Evolutionary conservation across 2,888 invertebrate species (phyloP).

Genomic region (Strigamia maritima): DNA sequence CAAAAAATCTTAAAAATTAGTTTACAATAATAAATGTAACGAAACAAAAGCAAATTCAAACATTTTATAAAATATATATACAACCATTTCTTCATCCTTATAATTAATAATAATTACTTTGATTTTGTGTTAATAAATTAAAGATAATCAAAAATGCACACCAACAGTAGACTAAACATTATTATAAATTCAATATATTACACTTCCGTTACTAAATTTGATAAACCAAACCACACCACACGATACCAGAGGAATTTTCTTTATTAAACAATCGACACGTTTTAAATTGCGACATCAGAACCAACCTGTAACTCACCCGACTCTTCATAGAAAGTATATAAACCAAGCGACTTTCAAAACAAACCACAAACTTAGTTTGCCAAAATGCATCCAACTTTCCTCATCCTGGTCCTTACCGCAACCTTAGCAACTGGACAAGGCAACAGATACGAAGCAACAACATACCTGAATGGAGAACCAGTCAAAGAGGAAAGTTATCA

Average conservation of each 20-base stretch:
- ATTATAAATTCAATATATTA: no score
- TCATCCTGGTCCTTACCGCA: neutral
- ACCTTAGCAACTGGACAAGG: neutral
- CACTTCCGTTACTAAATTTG: neutral
- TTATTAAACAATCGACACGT: slow-evolving; percentile 3
- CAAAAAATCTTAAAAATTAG: no score
- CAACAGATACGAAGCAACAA: slow-evolving; percentile 10
- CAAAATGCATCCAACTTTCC: neutral
- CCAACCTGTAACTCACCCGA: neutral
- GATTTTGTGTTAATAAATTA: no score
- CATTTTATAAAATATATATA: no score
- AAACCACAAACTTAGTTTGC: neutral
- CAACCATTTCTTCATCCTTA: no score
- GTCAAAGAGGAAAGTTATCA: slow-evolving; percentile 23
- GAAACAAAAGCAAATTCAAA: no score
- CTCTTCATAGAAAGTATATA: neutral
- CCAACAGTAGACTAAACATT: no score
- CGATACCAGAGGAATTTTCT: neutral
- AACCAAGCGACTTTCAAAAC: neutral
- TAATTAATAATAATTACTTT: no score
- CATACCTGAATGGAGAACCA: slow-evolving; percentile 1
- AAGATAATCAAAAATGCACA: no score
- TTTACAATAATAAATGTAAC: no score
- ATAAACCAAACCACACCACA: neutral
- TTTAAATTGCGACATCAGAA: slow-evolving; percentile 2